Evolutionary conservation across 37 sponge, comb jelly and placozoan genomes (phyloP).

Genomic region (Hexactinellida sp.): DNA sequence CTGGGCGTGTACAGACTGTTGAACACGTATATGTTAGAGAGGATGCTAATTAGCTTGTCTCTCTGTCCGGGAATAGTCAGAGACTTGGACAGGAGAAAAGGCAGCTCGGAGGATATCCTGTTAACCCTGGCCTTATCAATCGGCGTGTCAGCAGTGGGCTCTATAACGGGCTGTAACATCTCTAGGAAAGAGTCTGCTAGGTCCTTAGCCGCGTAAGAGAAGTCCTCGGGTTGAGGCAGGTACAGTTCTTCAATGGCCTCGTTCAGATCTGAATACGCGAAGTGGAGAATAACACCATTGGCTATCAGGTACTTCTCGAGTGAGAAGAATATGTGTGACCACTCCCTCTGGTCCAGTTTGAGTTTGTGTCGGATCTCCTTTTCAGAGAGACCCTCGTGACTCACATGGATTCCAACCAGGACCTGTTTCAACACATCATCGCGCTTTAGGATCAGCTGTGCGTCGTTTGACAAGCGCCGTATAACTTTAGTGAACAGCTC

Average conservation of each 20-base stretch:
- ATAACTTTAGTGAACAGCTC: background rate
- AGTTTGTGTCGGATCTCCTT: background rate
- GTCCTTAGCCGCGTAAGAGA: background rate
- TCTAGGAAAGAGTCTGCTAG: background rate
- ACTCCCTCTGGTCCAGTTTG: constrained; percentile 1
- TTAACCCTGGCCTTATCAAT: background rate
- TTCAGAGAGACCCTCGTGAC: background rate
- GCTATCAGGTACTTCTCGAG: background rate
- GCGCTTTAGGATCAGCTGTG: background rate
- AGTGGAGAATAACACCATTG: background rate
- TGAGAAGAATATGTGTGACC: constrained; percentile 13
- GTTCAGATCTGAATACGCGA: constrained; percentile 7
- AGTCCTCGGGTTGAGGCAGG: background rate
- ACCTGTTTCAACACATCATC: background rate
- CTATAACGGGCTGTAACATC: background rate
- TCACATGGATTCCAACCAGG: background rate
- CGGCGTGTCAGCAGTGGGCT: background rate
- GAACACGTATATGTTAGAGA: constrained; percentile 1
- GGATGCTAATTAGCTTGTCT: background rate
- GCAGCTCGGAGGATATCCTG: background rate
- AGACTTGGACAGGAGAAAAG: background rate
- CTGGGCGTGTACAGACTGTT: background rate
- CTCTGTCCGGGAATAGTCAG: constrained; percentile 9
- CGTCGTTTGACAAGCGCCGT: background rate
- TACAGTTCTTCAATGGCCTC: background rate